A percentile compares a stretch with the other conserved stretches of the same genome.
phyloP scores from a whole-genome alignment of 2,888 invertebrate genomes.

The Diplolepis rosae region DNA sequence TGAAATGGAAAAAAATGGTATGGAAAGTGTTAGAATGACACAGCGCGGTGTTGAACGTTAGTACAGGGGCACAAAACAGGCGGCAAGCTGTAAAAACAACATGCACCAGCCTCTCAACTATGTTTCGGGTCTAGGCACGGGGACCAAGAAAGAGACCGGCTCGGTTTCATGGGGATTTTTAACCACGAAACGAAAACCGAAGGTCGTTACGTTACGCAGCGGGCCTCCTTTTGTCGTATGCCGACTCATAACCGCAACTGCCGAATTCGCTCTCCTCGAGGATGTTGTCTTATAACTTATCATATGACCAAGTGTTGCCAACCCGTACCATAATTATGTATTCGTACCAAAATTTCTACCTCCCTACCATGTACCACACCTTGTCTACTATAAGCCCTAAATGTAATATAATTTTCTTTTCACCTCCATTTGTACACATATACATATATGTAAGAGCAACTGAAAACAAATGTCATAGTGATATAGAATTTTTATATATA shows the following conservation, averaged over 20 bases:
- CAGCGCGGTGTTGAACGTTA: not conserved
- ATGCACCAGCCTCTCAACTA: slow-evolving; percentile 17
- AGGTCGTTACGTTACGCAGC: slow-evolving; percentile 72
- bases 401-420: no score
- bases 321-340: no score
- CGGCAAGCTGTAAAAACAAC: slow-evolving; percentile 69
- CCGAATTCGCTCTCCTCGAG: slow-evolving; percentile 29
- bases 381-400: no score
- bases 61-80: slow-evolving; percentile 34
- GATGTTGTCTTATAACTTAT: slow-evolving; percentile 38
- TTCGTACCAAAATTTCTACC: no score
- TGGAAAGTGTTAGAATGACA: not conserved
- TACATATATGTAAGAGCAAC: no score
- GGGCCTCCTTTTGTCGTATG: slow-evolving; percentile 71
- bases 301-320: no score
- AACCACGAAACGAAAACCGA: slow-evolving; percentile 71
- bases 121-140: slow-evolving; percentile 42
- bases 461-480: no score
- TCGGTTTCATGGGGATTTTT: slow-evolving; percentile 66
- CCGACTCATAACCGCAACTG: slow-evolving; percentile 70
- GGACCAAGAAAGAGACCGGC: slow-evolving; percentile 51
- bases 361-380: no score
- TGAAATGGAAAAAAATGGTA: not conserved
- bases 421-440: no score
- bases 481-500: no score